Conservation (phyloP, 2,113 vertebrate species). For the Emydura subglobosa region DNA sequence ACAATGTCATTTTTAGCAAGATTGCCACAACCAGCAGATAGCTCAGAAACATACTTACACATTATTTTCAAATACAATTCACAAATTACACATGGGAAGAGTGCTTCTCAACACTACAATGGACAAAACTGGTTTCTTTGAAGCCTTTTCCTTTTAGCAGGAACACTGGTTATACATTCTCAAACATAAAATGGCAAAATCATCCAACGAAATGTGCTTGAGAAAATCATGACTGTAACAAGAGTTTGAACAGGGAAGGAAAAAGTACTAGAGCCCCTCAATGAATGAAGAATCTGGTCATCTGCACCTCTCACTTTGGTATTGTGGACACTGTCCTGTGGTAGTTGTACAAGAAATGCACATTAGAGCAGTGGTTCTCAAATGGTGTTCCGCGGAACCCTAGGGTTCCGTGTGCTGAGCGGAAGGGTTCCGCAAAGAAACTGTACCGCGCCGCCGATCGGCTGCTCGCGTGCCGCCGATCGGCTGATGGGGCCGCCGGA, state of each 20-base stretch:
- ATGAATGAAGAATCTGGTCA: neutral
- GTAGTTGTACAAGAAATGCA: neutral
- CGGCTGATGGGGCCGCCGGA: no score
- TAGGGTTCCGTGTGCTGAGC: no score
- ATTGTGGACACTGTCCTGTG: neutral
- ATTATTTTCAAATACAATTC: neutral
- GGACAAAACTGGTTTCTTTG: neutral
- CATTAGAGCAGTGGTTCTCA: no score
- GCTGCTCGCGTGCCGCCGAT: no score
- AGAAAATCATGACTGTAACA: neutral
- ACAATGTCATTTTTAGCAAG: neutral
- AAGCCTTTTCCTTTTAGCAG: neutral
- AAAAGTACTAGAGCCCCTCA: neutral
- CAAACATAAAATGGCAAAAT: neutral
- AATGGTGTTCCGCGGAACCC: no score
- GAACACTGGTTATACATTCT: neutral
- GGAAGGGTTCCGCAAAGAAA: no score
- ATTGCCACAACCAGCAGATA: neutral
- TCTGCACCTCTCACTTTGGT: fast-evolving
- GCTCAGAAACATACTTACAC: neutral
- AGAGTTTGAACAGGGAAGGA: neutral
- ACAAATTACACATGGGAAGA: neutral
- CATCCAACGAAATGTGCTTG: neutral
- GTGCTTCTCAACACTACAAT: neutral
- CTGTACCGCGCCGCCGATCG: no score